A percentile compares a stretch with the other conserved stretches of the same genome.
Conservation (phyloP, 1,140 invertebrate species). For the Dinoponera quadriceps region DNA sequence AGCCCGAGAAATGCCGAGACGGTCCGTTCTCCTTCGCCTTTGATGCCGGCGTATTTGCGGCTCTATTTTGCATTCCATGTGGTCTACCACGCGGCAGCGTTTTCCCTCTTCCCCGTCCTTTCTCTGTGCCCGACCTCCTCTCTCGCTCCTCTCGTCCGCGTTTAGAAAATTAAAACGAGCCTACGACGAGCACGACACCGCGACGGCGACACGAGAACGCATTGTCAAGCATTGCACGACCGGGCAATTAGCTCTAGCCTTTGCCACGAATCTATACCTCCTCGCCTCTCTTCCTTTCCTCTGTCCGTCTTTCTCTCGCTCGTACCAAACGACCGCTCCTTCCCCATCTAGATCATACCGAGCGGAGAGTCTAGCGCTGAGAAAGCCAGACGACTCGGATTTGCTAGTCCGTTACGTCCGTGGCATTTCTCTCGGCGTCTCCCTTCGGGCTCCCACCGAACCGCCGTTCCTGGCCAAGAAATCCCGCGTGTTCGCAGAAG, state of each 20-base stretch:
- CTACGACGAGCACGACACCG: background rate
- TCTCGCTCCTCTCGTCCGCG: slow-evolving; percentile 32
- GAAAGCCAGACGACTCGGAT: slow-evolving; percentile 61
- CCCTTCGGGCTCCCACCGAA: background rate
- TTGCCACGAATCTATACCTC: slow-evolving; percentile 22
- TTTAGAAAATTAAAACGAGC: slow-evolving; percentile 74
- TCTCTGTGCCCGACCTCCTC: background rate
- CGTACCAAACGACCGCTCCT: slow-evolving; percentile 21
- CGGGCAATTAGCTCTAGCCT: slow-evolving; percentile 73
- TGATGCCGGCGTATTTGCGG: slow-evolving; percentile 77
- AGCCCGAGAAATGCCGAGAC: slow-evolving; percentile 75
- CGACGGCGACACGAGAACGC: slow-evolving; percentile 48
- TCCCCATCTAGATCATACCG: slow-evolving; percentile 15
- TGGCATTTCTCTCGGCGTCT: slow-evolving; percentile 47
- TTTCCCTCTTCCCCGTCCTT: slow-evolving; percentile 40
- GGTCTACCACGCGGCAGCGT: slow-evolving; percentile 72
- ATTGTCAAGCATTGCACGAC: slow-evolving; percentile 72
- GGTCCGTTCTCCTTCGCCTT: slow-evolving; percentile 70
- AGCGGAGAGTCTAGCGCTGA: slow-evolving; percentile 18
- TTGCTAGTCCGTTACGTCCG: slow-evolving; percentile 39
- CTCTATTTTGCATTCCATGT: slow-evolving; percentile 81
- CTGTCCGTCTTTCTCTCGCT: background rate
- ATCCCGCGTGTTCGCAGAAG: slow-evolving; percentile 71
- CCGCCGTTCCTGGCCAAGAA: slow-evolving; percentile 69
- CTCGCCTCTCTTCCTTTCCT: slow-evolving; percentile 13